A percentile compares a stretch with the other conserved stretches of the same genome.
Conservation (phyloP, 2,113 vertebrate species). For the Percopsis transmontana region DNA sequence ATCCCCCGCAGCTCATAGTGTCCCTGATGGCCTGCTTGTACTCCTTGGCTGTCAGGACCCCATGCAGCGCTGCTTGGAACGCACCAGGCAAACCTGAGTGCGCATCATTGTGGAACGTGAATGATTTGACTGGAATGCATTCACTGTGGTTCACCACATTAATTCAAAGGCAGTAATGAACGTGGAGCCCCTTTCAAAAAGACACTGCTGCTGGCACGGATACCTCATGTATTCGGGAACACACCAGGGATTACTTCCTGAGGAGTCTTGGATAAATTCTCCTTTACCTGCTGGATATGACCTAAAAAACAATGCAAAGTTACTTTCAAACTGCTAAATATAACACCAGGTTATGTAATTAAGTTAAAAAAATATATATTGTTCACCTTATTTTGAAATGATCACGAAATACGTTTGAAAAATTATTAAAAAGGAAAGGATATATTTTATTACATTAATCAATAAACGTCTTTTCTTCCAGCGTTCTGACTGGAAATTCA, state of each 20-base stretch:
- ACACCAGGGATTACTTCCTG: conserved; percentile 69
- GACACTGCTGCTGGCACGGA: no score
- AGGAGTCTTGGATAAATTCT: conserved; percentile 60
- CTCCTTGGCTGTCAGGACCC: conserved; percentile 70
- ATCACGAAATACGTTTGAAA: not conserved
- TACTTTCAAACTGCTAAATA: no score
- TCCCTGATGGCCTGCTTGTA: conserved; percentile 72
- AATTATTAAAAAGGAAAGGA: not conserved
- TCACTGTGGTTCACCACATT: not conserved
- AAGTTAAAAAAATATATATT: not conserved
- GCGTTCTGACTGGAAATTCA: no score
- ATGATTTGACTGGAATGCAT: not conserved
- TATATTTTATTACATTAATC: not conserved
- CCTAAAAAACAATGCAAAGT: conserved; percentile 45
- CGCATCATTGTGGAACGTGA: conserved; percentile 4
- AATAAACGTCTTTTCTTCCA: not conserved
- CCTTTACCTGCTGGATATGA: conserved; percentile 74
- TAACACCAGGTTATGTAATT: not conserved
- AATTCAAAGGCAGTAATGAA: not conserved
- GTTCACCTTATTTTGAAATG: not conserved
- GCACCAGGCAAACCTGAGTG: conserved; percentile 77
- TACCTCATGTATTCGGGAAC: conserved; percentile 78
- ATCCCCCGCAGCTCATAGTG: conserved; percentile 77
- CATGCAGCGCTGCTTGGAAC: conserved; percentile 78
- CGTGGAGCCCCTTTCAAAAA: no score